Evolutionary conservation across 2,113 vertebrate genomes (phyloP).

Genomic region (Cepphus grylle): DNA sequence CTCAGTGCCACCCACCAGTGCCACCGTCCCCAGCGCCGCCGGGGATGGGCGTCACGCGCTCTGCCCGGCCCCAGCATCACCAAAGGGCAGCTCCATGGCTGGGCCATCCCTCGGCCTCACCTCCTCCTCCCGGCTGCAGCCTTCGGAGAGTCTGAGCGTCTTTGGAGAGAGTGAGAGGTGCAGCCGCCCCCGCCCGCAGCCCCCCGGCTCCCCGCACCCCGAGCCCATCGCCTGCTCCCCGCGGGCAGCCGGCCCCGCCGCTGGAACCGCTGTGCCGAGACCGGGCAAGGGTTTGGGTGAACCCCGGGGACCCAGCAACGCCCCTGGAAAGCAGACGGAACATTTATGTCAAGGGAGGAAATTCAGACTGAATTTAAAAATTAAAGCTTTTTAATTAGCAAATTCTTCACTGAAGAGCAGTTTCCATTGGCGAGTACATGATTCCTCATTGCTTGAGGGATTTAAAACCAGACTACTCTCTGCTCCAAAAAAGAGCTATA

Average conservation of each 20-base stretch:
- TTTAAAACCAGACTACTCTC: slow-evolving; percentile 42
- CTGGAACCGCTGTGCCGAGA: background rate
- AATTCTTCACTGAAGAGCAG: background rate
- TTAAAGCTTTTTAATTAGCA: background rate
- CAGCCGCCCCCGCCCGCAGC: background rate
- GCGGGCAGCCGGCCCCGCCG: background rate
- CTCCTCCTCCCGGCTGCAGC: background rate
- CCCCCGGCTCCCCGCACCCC: background rate
- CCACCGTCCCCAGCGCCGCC: background rate
- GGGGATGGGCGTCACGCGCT: accelerated
- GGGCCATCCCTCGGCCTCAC: background rate
- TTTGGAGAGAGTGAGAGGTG: accelerated
- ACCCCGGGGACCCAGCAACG: background rate
- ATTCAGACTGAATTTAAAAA: background rate
- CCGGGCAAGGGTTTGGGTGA: background rate
- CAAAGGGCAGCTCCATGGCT: accelerated
- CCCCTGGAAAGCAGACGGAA: background rate
- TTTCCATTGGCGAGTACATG: background rate
- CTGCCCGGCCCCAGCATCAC: accelerated
- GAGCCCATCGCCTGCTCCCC: background rate
- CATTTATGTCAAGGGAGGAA: background rate
- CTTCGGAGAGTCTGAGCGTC: accelerated
- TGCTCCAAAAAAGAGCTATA: slow-evolving; percentile 47
- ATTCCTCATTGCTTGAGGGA: slow-evolving; percentile 27
- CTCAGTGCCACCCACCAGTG: background rate